Base-by-base conservation (phyloP, 2,113 vertebrate genomes). In the Condylura cristata region DNA sequence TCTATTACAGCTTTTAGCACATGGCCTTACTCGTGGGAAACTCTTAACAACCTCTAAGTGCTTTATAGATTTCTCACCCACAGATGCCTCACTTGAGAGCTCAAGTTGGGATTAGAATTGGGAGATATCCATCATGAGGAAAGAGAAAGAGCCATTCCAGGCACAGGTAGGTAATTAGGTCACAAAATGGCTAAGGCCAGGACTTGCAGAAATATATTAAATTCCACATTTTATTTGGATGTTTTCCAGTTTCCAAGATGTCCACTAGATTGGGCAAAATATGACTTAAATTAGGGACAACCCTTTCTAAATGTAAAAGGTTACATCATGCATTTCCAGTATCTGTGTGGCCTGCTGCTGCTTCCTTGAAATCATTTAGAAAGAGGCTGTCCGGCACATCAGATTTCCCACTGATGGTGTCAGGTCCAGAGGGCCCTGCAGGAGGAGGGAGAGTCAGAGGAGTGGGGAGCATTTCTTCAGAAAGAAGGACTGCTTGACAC, bases 301-400 rank as follows among this genome's bases (percentile, higher is more conserved):
- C 60, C 74, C 89, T 86, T 91, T 95, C 91, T 91, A 89, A 95
- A 94, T 18, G 12, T 70, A 89, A 70, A 84, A 94, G 83, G 39
- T 94, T 60, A 91, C 71, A 28, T 94, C 83, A 78, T 76, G 60
- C 87, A 56, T 85, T 93, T 97, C 97, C 94, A 97, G 97, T 70
- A 95, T 95, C 71, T 91, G 65, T 12, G 32, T 60, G 18, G 79
- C 28, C 75, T 75, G 51, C 80, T 24, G 37, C 91, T 56, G 32
- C 66, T 97, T 96, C 86, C 89, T 95, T 76, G 86, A 96, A 91
- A 86, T 95, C 93, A 44, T 91, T 91, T 96, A 82, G 44, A 89
- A 89, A 58, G 81, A 93, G 66, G 2, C 34, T 70, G 22, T 37
- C 0, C 0, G 65, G 70, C 46, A 28, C 74, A 8, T 82, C 78